These are phyloP conservation scores for Pharmacophagus antenor DNA, from an alignment of 2,888 invertebrate genomes.

Conservation along the genomic window DNA sequence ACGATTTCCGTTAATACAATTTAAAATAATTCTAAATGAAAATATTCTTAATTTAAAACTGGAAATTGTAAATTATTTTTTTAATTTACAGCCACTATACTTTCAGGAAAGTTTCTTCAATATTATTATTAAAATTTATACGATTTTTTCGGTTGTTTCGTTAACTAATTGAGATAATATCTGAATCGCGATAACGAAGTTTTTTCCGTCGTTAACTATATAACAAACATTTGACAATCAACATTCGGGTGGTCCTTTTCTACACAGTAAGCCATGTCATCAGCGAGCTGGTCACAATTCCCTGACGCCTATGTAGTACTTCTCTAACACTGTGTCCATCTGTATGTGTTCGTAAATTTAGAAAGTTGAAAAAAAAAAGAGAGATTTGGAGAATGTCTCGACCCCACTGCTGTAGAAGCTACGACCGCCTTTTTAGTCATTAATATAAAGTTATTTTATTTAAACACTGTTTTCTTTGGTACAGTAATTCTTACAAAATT, in stretches of 20 bases:
- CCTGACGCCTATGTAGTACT: constrained; percentile 50
- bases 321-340: constrained; percentile 57
- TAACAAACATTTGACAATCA: neutral
- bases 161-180: neutral
- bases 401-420: constrained; percentile 68
- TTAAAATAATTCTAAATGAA: neutral
- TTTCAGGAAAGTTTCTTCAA: neutral
- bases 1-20: neutral
- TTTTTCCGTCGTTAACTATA: constrained; percentile 33
- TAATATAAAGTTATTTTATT: neutral
- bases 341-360: constrained; percentile 61
- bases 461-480: neutral
- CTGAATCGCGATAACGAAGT: constrained; percentile 54
- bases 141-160: neutral
- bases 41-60: neutral
- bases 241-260: constrained; percentile 56
- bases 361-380: constrained; percentile 64
- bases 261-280: constrained; percentile 64
- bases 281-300: constrained; percentile 58
- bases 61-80: neutral
- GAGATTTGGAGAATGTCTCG: constrained; percentile 73
- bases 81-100: neutral
- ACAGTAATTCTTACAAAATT: too few relatives aligned
- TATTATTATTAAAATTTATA: neutral
- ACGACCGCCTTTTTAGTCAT: constrained; percentile 55